These are phyloP conservation scores for Hippocampus mohnikei DNA, from an alignment of 2,113 vertebrate species.

Conservation along the genomic window DNA sequence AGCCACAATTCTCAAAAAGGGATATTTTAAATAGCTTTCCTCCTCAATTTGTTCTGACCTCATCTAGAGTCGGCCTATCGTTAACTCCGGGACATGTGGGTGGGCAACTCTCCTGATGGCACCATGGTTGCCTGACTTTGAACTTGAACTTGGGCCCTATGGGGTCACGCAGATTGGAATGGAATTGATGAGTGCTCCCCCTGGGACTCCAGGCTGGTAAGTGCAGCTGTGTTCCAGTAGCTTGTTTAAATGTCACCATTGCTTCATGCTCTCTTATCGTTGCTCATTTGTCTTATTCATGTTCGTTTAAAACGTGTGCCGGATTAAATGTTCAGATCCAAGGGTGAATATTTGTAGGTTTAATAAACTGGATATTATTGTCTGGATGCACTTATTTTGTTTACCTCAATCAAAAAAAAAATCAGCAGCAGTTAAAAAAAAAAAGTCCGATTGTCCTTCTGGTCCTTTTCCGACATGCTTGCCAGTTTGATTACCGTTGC, in stretches of 20 bases:
- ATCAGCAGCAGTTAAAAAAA: neutral
- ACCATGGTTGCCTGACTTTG: slow-evolving; percentile 89
- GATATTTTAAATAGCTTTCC: slow-evolving; percentile 54
- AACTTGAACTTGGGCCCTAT: slow-evolving; percentile 87
- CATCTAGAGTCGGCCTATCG: slow-evolving; percentile 41
- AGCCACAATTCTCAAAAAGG: slow-evolving; percentile 47
- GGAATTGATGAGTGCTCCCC: slow-evolving; percentile 93
- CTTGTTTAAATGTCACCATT: slow-evolving; percentile 54
- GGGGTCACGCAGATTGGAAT: slow-evolving; percentile 86
- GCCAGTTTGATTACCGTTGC: neutral
- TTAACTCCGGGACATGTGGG: slow-evolving; percentile 71
- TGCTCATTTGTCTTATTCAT: slow-evolving; percentile 9
- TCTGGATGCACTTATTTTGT: neutral
- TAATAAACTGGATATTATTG: neutral
- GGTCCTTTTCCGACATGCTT: neutral
- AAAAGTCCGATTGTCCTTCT: too few species aligned
- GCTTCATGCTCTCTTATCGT: slow-evolving; percentile 15
- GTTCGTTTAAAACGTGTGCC: slow-evolving; percentile 12
- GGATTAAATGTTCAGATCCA: slow-evolving; percentile 8
- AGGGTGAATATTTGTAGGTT: neutral
- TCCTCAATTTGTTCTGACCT: slow-evolving; percentile 56
- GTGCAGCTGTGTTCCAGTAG: slow-evolving; percentile 51
- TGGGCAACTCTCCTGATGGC: slow-evolving; percentile 85
- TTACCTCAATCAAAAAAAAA: neutral
- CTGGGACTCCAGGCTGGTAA: slow-evolving; percentile 75